A percentile compares a stretch with the other conserved stretches of the same genome.
Conservation (phyloP, 2,113 vertebrate species). For the Steatornis caripensis region DNA sequence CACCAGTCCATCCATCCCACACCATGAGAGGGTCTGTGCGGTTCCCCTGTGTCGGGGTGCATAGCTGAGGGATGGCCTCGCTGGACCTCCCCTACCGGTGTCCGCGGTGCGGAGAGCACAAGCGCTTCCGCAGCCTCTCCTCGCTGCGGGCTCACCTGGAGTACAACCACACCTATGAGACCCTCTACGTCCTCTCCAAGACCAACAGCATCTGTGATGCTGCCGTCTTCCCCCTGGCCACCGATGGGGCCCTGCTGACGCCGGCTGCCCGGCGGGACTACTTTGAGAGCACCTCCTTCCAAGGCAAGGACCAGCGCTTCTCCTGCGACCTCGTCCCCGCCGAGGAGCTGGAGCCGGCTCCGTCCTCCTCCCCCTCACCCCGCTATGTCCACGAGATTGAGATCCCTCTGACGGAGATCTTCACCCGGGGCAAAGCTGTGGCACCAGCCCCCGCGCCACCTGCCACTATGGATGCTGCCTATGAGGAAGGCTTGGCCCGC, state of each 20-base stretch:
- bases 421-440: slow-evolving; percentile 82
- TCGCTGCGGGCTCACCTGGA: slow-evolving; percentile 95
- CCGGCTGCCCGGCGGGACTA: slow-evolving; percentile 80
- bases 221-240: slow-evolving; percentile 85
- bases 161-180: slow-evolving; percentile 99
- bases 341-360: slow-evolving; percentile 71
- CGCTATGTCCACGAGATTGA: slow-evolving; percentile 93
- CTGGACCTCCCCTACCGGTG: slow-evolving; percentile 97
- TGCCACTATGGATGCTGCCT: slow-evolving; percentile 86
- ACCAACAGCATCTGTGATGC: slow-evolving; percentile 96
- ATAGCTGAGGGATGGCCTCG: slow-evolving; percentile 89
- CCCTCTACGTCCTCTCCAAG: slow-evolving; percentile 97
- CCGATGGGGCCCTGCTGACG: slow-evolving; percentile 82
- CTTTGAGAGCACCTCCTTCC: slow-evolving; percentile 88
- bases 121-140: slow-evolving; percentile 97
- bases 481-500: slow-evolving; percentile 93
- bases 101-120: slow-evolving; percentile 97
- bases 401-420: slow-evolving; percentile 91
- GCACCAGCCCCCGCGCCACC: slow-evolving; percentile 84
- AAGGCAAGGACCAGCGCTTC: slow-evolving; percentile 87
- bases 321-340: slow-evolving; percentile 76
- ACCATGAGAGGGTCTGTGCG: slow-evolving; percentile 1
- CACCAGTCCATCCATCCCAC: accelerated
- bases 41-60: background rate
- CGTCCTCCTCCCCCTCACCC: slow-evolving; percentile 71